Conservation (phyloP, 1,140 invertebrate genomes). For the Drosophila pseudoobscura region DNA sequence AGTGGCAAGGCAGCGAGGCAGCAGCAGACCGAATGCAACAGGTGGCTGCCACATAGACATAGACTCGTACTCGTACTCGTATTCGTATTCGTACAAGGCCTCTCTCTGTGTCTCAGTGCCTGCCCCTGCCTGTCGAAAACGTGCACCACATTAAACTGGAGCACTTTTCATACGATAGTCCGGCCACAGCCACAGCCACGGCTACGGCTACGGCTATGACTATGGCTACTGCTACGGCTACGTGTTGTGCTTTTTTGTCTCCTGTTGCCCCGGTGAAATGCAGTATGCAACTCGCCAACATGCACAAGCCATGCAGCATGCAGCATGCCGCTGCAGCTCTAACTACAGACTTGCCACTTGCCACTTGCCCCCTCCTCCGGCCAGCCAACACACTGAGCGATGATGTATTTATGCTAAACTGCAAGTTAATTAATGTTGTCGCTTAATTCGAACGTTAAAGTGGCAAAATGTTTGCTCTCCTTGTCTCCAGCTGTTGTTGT, state of each 20-base stretch:
- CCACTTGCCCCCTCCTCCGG: not conserved
- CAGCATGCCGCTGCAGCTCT: constrained; percentile 12
- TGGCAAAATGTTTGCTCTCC: constrained; percentile 64
- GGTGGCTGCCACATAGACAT: constrained; percentile 55
- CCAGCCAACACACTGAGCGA: constrained; percentile 59
- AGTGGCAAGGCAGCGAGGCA: constrained; percentile 16
- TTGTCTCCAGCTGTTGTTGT: constrained; percentile 39
- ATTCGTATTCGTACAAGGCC: constrained; percentile 38
- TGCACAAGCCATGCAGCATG: constrained; percentile 8
- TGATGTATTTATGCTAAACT: constrained; percentile 81
- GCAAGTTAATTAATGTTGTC: constrained; percentile 75
- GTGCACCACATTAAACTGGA: constrained; percentile 79
- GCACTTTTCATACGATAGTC: constrained; percentile 71
- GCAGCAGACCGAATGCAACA: constrained; percentile 49
- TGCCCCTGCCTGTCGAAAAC: constrained; percentile 57
- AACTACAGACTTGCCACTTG: constrained; percentile 13
- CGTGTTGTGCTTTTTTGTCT: too few species aligned
- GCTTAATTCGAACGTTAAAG: constrained; percentile 75
- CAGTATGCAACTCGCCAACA: constrained; percentile 8
- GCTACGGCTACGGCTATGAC: too few species aligned
- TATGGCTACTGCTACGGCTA: too few species aligned
- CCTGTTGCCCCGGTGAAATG: constrained; percentile 63
- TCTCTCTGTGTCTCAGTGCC: constrained; percentile 10
- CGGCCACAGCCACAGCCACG: not conserved
- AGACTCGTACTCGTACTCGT: not conserved